These are phyloP conservation scores for Cataglyphis cursor DNA, from an alignment of 2,888 invertebrate species.

Conservation along the genomic window DNA sequence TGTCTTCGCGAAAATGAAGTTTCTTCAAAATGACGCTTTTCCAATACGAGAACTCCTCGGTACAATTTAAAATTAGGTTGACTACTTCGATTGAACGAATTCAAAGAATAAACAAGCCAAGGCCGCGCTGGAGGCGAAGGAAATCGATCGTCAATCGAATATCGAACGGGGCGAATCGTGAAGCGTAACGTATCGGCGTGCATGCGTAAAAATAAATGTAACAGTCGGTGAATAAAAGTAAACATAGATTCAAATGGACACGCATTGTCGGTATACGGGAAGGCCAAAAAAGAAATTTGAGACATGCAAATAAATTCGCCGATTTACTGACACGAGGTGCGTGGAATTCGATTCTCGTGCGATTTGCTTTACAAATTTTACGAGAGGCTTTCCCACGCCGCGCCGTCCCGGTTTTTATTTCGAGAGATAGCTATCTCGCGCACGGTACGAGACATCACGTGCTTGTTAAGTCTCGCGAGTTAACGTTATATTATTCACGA, in stretches of 20 bases:
- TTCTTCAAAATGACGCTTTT: not conserved
- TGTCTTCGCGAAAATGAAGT: not conserved
- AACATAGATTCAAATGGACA: conserved; percentile 2
- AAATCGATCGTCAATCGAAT: conserved; percentile 32
- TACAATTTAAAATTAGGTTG: conserved; percentile 40
- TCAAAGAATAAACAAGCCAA: conserved; percentile 38
- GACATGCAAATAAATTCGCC: conserved; percentile 24
- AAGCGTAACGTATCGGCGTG: not conserved
- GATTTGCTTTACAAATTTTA: conserved; percentile 34
- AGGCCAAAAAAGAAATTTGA: not conserved
- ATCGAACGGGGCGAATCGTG: not conserved
- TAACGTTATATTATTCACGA: conserved; percentile 49
- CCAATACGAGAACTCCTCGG: not conserved
- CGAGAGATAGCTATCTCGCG: conserved; percentile 67
- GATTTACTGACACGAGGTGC: conserved; percentile 17
- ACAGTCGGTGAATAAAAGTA: not conserved
- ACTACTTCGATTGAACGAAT: conserved; percentile 8
- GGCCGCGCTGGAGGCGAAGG: not conserved
- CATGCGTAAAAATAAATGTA: conserved; percentile 33
- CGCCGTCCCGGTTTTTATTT: not conserved
- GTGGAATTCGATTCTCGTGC: not conserved
- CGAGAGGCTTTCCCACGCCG: conserved; percentile 27
- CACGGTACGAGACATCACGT: conserved; percentile 58
- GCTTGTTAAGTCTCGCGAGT: conserved; percentile 24
- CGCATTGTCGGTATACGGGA: not conserved